Evolutionary conservation across 2,888 invertebrate species (phyloP).

Genomic region (Agrotis segetum): DNA sequence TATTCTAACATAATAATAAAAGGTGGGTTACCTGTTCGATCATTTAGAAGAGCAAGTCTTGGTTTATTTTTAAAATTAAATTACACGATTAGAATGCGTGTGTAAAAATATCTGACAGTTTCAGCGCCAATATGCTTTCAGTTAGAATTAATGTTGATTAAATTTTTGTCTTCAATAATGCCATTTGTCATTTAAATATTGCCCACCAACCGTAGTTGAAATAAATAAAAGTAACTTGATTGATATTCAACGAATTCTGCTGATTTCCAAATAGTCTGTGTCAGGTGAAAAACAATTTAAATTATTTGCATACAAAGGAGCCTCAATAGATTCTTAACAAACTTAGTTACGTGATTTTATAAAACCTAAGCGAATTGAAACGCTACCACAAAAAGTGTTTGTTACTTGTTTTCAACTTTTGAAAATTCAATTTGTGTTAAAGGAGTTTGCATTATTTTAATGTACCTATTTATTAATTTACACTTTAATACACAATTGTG

Average conservation of each 20-base stretch:
- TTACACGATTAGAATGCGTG: too few species aligned
- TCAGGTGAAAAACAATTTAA: background rate
- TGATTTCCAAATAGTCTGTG: background rate
- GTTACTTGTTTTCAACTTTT: conserved; percentile 12
- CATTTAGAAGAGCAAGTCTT: too few species aligned
- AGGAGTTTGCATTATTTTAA: conserved; percentile 26
- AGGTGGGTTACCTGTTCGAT: too few species aligned
- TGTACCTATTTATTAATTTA: background rate
- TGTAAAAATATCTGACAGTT: too few species aligned
- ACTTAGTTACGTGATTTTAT: conserved; percentile 9
- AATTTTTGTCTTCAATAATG: background rate
- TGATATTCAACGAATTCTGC: background rate
- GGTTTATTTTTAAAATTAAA: too few species aligned
- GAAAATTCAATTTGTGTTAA: conserved; percentile 22
- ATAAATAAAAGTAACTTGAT: background rate
- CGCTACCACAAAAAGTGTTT: conserved; percentile 2
- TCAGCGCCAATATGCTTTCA: too few species aligned
- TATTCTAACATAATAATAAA: too few species aligned
- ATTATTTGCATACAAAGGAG: conserved; percentile 14
- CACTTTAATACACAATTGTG: too few species aligned
- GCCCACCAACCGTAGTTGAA: background rate
- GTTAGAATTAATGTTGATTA: too few species aligned
- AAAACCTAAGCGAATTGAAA: conserved; percentile 14
- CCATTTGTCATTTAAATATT: background rate
- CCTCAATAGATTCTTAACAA: background rate